A percentile compares a stretch with the other conserved stretches of the same genome.
These are phyloP conservation scores for Gibbula magus DNA, from an alignment of 2,888 invertebrate species.

Conservation along the genomic window DNA sequence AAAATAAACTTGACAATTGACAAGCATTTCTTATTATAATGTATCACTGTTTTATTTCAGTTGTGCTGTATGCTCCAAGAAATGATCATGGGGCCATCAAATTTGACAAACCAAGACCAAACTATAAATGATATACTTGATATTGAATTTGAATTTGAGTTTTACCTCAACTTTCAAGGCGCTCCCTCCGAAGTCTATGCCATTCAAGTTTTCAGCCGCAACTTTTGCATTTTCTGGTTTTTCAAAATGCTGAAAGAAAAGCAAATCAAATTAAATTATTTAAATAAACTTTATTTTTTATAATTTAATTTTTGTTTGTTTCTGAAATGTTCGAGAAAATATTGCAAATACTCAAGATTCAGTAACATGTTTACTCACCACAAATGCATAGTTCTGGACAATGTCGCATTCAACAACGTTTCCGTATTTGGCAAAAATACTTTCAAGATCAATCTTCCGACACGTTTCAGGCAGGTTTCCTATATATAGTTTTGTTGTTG, in stretches of 20 bases:
- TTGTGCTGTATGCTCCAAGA: too few relatives aligned
- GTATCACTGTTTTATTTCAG: too few relatives aligned
- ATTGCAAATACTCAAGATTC: neutral
- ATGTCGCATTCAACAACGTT: constrained; percentile 59
- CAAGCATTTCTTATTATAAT: too few relatives aligned
- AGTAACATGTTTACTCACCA: constrained; percentile 40
- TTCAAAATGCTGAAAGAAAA: constrained; percentile 84
- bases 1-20: too few relatives aligned
- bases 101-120: too few relatives aligned
- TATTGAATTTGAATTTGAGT: too few relatives aligned
- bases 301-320: neutral
- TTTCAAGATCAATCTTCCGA: constrained; percentile 42
- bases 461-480: constrained; percentile 51
- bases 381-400: constrained; percentile 58
- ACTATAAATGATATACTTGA: neutral
- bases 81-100: too few relatives aligned
- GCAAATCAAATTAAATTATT: neutral
- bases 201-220: constrained; percentile 94
- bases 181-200: constrained; percentile 92
- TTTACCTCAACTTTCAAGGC: constrained; percentile 90
- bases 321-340: too few relatives aligned
- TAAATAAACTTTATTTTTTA: neutral
- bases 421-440: constrained; percentile 53
- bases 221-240: constrained; percentile 92
- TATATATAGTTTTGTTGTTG: constrained; percentile 54